Evolutionary conservation across 1,140 invertebrate species (phyloP), one percentile per base, ranked within the genome.

Genomic region (Bathynomus jamesi): DNA sequence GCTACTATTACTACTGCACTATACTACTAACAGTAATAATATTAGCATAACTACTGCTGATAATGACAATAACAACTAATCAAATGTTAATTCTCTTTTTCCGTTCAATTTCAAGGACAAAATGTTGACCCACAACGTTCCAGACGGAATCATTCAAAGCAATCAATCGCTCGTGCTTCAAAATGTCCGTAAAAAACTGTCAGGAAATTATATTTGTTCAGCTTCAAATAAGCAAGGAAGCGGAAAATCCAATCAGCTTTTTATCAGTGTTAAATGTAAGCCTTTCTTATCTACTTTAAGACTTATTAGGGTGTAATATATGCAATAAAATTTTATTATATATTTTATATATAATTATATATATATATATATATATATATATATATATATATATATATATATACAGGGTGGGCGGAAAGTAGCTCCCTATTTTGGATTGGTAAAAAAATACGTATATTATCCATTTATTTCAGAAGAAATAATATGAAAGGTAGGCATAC

Each of bases 331-430:
- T 53, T 53, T 17, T 53, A 53, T 53, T 2, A 2, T 17, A 17
- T 17, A 17, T 17, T 53, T 17, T 53, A 53, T 53, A 53, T 53
- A 53, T 53, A 53, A 17, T 17, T 53, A 53, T 53, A 2, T 53
- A 53, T 53, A 53, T 53, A 53, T 53, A 53, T 53, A 53, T 53
- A 53, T 53, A 53, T 53, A 53, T 53, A 53, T 53, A 53, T 53
- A 53, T 53, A 53, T 53, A 53, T 53, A 53, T 3, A 3, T 53
- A 53, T 53, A 53, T n/a, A n/a, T n/a, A n/a, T 53, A 53, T 53
- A 53, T 53, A 5, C 21, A 53, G n/a, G n/a, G n/a, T n/a, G n/a
- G n/a, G n/a, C n/a, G n/a, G n/a, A n/a, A n/a, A n/a, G n/a, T n/a
- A n/a, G n/a, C n/a, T n/a, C n/a, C n/a, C n/a, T n/a, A n/a, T n/a